Conservation (phyloP, 1,140 invertebrate genomes). For the Lepidurus couesii region DNA sequence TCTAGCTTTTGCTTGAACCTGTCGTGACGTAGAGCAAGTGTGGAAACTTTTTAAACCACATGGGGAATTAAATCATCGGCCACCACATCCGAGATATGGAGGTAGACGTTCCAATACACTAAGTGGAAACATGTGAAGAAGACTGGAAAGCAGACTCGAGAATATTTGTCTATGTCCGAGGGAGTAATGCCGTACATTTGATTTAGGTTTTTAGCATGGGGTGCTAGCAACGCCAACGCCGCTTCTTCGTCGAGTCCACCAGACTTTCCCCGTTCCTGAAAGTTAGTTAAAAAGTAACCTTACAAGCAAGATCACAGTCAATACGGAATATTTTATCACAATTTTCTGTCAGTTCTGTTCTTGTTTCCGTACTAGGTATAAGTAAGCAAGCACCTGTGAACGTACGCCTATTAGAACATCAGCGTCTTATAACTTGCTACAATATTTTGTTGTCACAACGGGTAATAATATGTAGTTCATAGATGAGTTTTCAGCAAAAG, state of each 20-base stretch:
- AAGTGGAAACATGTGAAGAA: conserved; percentile 96
- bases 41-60: not conserved
- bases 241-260: conserved; percentile 46
- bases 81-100: conserved; percentile 90
- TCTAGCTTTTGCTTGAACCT: not conserved
- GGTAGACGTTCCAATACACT: conserved; percentile 96
- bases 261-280: conserved; percentile 40
- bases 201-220: conserved; percentile 75
- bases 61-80: conserved; percentile 75
- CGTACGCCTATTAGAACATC: no score
- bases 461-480: no score
- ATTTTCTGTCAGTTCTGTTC: no score
- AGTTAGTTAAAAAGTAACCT: not conserved
- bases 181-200: conserved; percentile 83
- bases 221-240: conserved; percentile 53
- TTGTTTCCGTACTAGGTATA: no score
- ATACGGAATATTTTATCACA: no score
- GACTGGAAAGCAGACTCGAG: conserved; percentile 89
- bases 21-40: not conserved
- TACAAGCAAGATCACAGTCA: not conserved
- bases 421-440: no score
- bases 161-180: conserved; percentile 95
- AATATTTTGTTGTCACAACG: no score
- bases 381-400: no score
- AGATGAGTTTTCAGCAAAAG: no score